Base-by-base conservation (phyloP, 2,113 vertebrate species). In the Nyctereutes procyonoides region DNA sequence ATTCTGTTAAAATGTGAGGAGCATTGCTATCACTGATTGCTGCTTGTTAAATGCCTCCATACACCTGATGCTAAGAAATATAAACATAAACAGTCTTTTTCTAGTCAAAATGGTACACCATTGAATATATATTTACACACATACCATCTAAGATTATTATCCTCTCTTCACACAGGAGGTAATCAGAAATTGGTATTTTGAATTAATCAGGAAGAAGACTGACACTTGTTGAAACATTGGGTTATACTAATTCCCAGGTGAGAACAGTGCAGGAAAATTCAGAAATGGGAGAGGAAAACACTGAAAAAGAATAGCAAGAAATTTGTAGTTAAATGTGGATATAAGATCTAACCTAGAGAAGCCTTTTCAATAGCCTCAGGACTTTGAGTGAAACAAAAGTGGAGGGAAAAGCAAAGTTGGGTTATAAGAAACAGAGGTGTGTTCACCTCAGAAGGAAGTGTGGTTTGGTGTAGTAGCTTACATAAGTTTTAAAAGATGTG, bases 331-430 rank as follows among this genome's bases (percentile, higher is more conserved):
- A 80, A 67, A 7, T 58, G 14, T 74, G 69, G 38, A 84, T 19
- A 53, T 58, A 35, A 85, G 28, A 11, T 51, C 43, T 82, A 71
- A 56, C 20, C 5, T 28, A 65, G 20, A 43, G 28, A 77, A 20
- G 8, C 48, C 11, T 63, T 94, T 96, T 60, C 2, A 48, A 69
- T 28, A 69, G 51, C 16, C 13, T 63, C 17, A 30, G 10, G 56
- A 80, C 51, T 62, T 96, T 67, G n/a, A 87, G 48, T 60, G 48
- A 95, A 76, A 73, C 26, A 80, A 79, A 95, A 93, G 19, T 48
- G 35, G 10, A 92, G 86, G 9, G 35, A 38, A 3, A 71, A 32
- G 60, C n/a, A 67, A 62, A 90, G 38, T 60, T 4, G 20, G 12
- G 2, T 74, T n/a, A 1, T 81, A 89, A 89, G 28, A 32, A 88